Evolutionary conservation across 2,113 vertebrate genomes (phyloP), one percentile per base, ranked within the genome.

Genomic region (Sebastes fasciatus): DNA sequence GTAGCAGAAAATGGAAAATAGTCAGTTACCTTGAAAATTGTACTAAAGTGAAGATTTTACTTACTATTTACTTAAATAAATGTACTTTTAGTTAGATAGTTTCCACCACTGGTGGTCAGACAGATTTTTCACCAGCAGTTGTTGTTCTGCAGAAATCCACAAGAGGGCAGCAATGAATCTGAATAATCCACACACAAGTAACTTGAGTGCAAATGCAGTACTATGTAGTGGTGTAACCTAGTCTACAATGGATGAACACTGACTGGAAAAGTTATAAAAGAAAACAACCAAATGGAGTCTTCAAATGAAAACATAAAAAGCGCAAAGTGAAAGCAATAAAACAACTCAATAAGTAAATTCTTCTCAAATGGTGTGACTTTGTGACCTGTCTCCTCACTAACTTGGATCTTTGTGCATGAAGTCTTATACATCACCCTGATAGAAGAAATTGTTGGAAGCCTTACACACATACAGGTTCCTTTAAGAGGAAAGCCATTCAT

Each of bases 151-250:
- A 57, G 0, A n/a, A 2, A 6, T 48, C 78, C 83, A 82, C 71
- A 72, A 78, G 90, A 66, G 57, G 58, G 79, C 71, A 69, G 66
- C 43, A 74, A 21, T 43, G 54, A 12, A 54, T 72, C 4, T 45
- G n/a, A 58, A 21, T 58, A 26, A 16, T 19, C 43, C 2, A 2
- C 9, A 23, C 54, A 66, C 16, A 8, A 65, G n/a, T 9, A 6
- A 48, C 13, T 11, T 58, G 34, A 69, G 34, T 11, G 55, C 0
- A 51, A 60, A 52, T 0, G n/a, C 8, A 61, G 1, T 12, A 34
- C 26, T 21, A 1, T 57, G 10, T 1, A 23, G n/a, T 9, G 13
- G 12, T 54, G 70, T 2, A 11, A n/a, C 14, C 4, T 19, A 5
- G 6, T 40, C 10, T 40, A 1, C 26, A 51, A 12, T 5, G 43